Base-by-base conservation (phyloP, 2,113 vertebrate genomes). In the Pomatostomus ruficeps region DNA sequence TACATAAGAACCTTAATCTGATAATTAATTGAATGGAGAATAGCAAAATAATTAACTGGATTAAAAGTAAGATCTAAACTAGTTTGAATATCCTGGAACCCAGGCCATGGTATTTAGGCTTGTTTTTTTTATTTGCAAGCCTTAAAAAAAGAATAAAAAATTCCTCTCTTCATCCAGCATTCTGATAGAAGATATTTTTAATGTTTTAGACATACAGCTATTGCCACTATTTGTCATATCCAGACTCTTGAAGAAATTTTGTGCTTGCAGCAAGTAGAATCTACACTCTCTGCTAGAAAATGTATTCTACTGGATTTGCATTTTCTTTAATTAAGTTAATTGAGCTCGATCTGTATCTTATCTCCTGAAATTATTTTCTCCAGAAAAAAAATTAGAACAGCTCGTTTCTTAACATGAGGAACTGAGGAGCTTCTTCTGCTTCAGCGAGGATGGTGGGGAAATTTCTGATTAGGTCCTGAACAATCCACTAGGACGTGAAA, bases 281-380 rank as follows among this genome's bases (percentile, higher is more conserved):
- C 26, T 65, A 77, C 14, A 68, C 8, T 85, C 20, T 70, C 25
- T 55, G 46, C 25, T 51, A 72, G n/a, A 89, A 83, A 76, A 76
- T 36, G 26, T 28, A 70, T 70, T 89, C 10, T 63, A 58, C 25
- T 84, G 59, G 43, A 87, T 95, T 93, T 95, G 79, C 65, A 75
- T 93, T 93, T 91, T 88, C 89, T 85, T 89, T 93, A 89, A 91
- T 91, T 87, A 89, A 95, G 18, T 89, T 71, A 84, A 71, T 85
- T 86, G 89, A 84, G 76, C 65, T 66, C 19, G 45, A 89, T 91
- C 38, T 73, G 19, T 91, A 91, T 89, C 89, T 94, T 87, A 82
- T 75, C 36, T 79, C 33, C 58, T 68, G 46, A 85, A 92, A 94
- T 75, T 52, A 85, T 55, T 91, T 85, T 75, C 63, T 40, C 24